A percentile compares a stretch with the other conserved stretches of the same genome.
phyloP scores from a whole-genome alignment of 1,140 invertebrate species.

The Latrodectus geometricus region DNA sequence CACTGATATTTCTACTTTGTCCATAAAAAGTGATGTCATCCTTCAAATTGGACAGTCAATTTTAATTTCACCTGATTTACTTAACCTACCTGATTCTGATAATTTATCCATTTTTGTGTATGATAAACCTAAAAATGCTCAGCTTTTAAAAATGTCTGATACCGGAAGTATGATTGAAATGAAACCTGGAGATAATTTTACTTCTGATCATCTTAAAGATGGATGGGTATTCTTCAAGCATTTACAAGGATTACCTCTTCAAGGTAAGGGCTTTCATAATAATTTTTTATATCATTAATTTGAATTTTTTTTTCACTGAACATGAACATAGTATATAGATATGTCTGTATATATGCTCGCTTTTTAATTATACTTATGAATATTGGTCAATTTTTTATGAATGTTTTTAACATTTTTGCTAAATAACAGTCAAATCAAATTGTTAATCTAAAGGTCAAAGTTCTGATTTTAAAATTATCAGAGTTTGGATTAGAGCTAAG shows the following conservation, averaged over 20 bases:
- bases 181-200: constrained; percentile 37
- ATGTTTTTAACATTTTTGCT: too few relatives aligned
- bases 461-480: too few relatives aligned
- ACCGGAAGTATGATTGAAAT: background rate
- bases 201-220: constrained; percentile 24
- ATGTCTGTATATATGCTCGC: too few relatives aligned
- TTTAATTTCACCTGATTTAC: constrained; percentile 12
- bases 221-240: constrained; percentile 47
- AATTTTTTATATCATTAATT: too few relatives aligned
- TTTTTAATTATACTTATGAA: too few relatives aligned
- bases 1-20: constrained; percentile 3
- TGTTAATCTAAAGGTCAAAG: too few relatives aligned
- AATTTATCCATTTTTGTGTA: constrained; percentile 1
- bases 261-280: constrained; percentile 4
- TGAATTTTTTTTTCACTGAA: too few relatives aligned
- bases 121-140: constrained; percentile 13
- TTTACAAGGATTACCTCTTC: background rate
- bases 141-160: constrained; percentile 22
- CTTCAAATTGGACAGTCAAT: constrained; percentile 18
- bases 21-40: background rate
- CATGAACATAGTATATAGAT: too few relatives aligned
- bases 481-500: too few relatives aligned
- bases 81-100: constrained; percentile 22
- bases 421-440: too few relatives aligned
- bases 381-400: too few relatives aligned